Evolutionary conservation across 2,113 vertebrate species (phyloP).

Genomic region (Indri indri): DNA sequence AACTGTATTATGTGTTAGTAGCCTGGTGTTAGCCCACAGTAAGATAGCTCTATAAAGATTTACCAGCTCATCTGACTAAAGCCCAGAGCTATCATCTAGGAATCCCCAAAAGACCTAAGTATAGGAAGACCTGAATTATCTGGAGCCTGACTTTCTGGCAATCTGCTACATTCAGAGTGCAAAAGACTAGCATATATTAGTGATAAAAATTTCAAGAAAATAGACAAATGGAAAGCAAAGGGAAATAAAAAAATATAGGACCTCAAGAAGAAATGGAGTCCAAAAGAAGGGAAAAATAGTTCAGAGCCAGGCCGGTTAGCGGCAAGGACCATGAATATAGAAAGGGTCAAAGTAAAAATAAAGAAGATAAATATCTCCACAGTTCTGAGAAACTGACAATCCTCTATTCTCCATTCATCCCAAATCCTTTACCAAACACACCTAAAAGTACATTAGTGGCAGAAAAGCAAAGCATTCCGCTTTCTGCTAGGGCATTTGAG

Average conservation of each 20-base stretch:
- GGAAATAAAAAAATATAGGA: background rate
- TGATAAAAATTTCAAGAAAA: background rate
- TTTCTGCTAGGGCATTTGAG: background rate
- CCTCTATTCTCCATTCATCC: background rate
- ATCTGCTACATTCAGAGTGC: background rate
- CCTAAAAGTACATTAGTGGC: background rate
- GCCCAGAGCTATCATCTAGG: background rate
- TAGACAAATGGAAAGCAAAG: background rate
- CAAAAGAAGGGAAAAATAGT: background rate
- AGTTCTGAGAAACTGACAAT: background rate
- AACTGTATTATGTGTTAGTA: constrained; percentile 53
- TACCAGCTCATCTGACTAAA: constrained; percentile 40
- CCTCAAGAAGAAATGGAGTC: background rate
- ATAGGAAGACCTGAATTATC: background rate
- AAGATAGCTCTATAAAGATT: constrained; percentile 42
- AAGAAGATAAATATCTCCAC: background rate
- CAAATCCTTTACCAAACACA: background rate
- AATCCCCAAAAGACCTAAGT: background rate
- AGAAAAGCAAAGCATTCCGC: background rate
- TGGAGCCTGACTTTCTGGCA: background rate
- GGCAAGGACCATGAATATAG: background rate
- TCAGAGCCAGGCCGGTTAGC: background rate
- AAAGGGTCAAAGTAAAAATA: background rate
- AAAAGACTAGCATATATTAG: background rate
- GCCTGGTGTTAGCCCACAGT: background rate